phyloP scores from a whole-genome alignment of 2,113 vertebrate genomes.

The Callipepla californica region DNA sequence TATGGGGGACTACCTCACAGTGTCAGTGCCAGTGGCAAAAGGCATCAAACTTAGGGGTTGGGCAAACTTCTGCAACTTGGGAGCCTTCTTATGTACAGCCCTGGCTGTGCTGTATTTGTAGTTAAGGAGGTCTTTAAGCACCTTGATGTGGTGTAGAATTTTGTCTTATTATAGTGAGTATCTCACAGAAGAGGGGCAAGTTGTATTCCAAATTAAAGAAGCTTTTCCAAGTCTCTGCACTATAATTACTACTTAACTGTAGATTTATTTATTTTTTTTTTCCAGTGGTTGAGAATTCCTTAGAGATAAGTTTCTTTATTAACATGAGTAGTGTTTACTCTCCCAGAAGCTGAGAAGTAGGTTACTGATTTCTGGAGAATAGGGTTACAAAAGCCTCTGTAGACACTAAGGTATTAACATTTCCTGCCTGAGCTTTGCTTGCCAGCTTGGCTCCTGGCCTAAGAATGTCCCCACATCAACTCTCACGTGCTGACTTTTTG shows the following conservation, averaged over 20 bases:
- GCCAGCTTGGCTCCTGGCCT: background rate
- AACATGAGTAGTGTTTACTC: background rate
- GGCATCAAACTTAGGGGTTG: background rate
- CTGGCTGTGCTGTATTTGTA: background rate
- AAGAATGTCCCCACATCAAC: background rate
- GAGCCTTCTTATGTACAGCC: background rate
- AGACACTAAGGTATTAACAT: background rate
- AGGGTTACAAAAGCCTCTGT: slow-evolving; percentile 18
- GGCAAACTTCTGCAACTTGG: background rate
- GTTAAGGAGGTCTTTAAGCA: background rate
- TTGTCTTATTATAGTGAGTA: background rate
- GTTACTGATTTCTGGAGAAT: background rate
- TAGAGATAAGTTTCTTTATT: slow-evolving; percentile 24
- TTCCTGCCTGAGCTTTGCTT: background rate
- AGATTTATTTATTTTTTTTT: background rate
- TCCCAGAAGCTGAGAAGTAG: slow-evolving; percentile 6
- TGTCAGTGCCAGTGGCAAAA: background rate
- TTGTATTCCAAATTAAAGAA: background rate
- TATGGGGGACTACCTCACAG: background rate
- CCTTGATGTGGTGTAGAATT: background rate
- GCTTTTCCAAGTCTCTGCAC: background rate
- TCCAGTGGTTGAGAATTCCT: slow-evolving; percentile 14
- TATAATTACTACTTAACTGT: background rate
- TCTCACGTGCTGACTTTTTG: background rate
- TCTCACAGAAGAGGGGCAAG: background rate